Evolutionary conservation across 1,140 invertebrate genomes (phyloP).

Genomic region (Harpegnathos saltator): DNA sequence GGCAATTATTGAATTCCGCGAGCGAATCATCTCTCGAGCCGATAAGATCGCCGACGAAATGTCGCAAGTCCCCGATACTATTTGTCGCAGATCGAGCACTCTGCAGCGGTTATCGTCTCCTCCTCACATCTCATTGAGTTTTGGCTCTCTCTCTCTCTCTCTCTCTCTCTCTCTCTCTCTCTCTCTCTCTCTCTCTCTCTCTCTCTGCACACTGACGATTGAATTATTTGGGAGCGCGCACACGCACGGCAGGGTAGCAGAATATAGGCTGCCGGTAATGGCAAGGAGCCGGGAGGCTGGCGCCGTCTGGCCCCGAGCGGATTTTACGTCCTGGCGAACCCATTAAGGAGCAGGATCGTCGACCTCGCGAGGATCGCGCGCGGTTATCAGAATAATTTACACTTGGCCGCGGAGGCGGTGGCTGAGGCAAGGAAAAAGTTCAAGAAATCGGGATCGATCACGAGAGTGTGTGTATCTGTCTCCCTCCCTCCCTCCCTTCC

Average conservation of each 20-base stretch:
- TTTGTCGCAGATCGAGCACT: no score
- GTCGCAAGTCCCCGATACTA: no score
- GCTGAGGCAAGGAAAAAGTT: not conserved
- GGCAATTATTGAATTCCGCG: no score
- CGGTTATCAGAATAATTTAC: conserved; percentile 42
- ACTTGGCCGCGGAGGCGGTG: not conserved
- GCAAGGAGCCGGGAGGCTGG: conserved; percentile 68
- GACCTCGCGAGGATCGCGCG: conserved; percentile 54
- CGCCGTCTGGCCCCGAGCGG: conserved; percentile 68
- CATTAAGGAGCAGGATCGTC: conserved; percentile 68
- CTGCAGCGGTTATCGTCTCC: not conserved
- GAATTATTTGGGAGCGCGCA: conserved; percentile 28
- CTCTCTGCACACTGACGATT: not conserved
- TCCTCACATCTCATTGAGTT: not conserved
- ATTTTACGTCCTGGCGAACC: conserved; percentile 66
- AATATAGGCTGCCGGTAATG: conserved; percentile 61
- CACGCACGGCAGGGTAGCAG: not conserved
- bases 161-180: no score
- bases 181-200: not conserved
- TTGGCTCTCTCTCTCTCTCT: no score
- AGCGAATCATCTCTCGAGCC: no score
- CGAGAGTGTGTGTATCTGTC: no score
- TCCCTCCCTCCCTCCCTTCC: no score
- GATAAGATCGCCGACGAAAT: no score
- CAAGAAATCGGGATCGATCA: conserved; percentile 5